These are phyloP conservation scores for Callorhinus ursinus DNA, from an alignment of 2,113 vertebrate species.

Conservation along the genomic window DNA sequence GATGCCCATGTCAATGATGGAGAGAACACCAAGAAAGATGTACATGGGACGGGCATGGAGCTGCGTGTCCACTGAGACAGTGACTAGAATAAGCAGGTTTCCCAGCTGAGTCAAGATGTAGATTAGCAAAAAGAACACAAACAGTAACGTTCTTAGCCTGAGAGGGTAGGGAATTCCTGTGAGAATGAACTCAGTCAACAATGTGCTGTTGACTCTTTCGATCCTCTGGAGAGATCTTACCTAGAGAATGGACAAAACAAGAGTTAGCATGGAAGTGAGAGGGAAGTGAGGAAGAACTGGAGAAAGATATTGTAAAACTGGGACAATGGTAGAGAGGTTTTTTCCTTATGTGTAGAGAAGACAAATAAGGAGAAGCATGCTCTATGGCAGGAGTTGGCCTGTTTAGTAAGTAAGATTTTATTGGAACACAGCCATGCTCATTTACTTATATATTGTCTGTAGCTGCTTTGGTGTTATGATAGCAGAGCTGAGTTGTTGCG, in stretches of 20 bases:
- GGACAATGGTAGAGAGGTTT: not conserved
- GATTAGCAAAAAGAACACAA: conserved; percentile 74
- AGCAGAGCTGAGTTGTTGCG: not conserved
- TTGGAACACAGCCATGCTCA: not conserved
- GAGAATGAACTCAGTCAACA: conserved; percentile 74
- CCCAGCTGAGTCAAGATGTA: conserved; percentile 79
- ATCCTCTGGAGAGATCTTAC: conserved; percentile 36
- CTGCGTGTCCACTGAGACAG: conserved; percentile 58
- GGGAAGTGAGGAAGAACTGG: not conserved
- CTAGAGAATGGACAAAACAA: conserved; percentile 31
- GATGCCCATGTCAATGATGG: conserved; percentile 81
- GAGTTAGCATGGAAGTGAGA: not conserved
- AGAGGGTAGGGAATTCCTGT: conserved; percentile 72
- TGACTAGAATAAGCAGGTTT: conserved; percentile 77
- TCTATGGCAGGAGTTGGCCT: not conserved
- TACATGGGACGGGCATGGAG: conserved; percentile 80
- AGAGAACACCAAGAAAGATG: conserved; percentile 79
- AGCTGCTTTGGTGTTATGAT: not conserved
- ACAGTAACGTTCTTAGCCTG: conserved; percentile 60
- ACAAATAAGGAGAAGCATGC: not conserved
- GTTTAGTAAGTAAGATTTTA: not conserved
- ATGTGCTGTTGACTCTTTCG: conserved; percentile 61
- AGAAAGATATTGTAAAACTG: not conserved
- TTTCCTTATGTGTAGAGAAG: not conserved
- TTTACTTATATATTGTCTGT: not conserved